A percentile compares a stretch with the other conserved stretches of the same genome.
phyloP scores from a whole-genome alignment of 2,888 invertebrate genomes.

The Elaeidobius kamerunicus region DNA sequence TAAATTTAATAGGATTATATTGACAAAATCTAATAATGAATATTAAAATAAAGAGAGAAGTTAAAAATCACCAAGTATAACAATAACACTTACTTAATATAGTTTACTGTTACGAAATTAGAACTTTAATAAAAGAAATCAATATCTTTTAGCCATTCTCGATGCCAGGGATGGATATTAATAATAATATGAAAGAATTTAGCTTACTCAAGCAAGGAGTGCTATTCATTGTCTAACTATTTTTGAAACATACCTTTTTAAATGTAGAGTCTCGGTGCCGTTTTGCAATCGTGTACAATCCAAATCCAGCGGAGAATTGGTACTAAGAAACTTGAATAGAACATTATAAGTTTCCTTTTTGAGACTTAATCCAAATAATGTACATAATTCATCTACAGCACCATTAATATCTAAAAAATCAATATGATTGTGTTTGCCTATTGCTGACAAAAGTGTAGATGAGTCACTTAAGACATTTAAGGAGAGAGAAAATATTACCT shows the following conservation, averaged over 20 bases:
- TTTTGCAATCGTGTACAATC: conserved; percentile 8
- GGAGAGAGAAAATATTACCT: conserved; percentile 32
- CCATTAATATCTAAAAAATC: conserved; percentile 50
- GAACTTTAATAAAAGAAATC: too few relatives aligned
- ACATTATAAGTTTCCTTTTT: conserved; percentile 46
- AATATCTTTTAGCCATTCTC: too few relatives aligned
- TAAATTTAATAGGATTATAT: too few relatives aligned
- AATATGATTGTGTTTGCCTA: not conserved
- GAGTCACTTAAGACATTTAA: not conserved
- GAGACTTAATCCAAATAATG: conserved; percentile 48
- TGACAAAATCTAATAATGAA: too few relatives aligned
- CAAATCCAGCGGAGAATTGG: conserved; percentile 17
- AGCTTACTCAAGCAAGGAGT: too few relatives aligned
- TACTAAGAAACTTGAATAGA: conserved; percentile 45
- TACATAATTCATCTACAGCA: conserved; percentile 49
- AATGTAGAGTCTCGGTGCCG: not conserved
- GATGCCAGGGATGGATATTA: too few relatives aligned
- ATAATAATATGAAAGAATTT: too few relatives aligned
- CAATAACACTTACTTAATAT: too few relatives aligned
- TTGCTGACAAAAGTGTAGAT: not conserved
- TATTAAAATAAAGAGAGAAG: too few relatives aligned
- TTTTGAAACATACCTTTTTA: not conserved
- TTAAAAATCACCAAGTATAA: too few relatives aligned
- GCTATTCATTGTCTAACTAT: too few relatives aligned
- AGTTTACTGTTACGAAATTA: too few relatives aligned